Conservation (phyloP, 53 echinoderm and acorn worm genomes). For the Patiria pectinifera region DNA sequence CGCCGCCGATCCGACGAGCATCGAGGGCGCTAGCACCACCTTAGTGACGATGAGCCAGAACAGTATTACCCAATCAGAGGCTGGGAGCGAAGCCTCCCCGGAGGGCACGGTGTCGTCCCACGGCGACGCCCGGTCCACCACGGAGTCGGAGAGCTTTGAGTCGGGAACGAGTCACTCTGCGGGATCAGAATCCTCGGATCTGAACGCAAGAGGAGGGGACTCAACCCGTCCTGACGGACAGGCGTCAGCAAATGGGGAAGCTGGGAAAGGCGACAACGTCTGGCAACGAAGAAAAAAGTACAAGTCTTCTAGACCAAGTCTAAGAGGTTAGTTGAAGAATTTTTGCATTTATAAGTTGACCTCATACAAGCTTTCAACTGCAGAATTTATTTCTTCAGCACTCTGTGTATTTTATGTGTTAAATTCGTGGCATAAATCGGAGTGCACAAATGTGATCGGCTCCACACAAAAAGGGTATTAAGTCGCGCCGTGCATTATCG, state of each 20-base stretch:
- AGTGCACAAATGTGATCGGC: too few relatives aligned
- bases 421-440: neutral
- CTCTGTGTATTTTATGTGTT: too few relatives aligned
- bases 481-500: too few relatives aligned
- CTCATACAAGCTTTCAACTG: neutral
- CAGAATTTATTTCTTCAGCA: too few relatives aligned
- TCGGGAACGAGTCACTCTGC: slow-evolving; percentile 54
- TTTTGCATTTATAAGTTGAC: neutral
- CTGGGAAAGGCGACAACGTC: slow-evolving; percentile 39
- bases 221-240: slow-evolving; percentile 12
- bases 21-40: slow-evolving; percentile 25
- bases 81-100: slow-evolving; percentile 17
- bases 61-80: slow-evolving; percentile 38
- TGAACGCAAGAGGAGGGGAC: slow-evolving; percentile 17
- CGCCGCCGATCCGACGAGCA: neutral
- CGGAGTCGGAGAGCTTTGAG: slow-evolving; percentile 54
- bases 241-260: slow-evolving; percentile 33
- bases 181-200: slow-evolving; percentile 48
- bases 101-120: slow-evolving; percentile 32
- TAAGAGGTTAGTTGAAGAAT: slow-evolving; percentile 65
- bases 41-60: neutral
- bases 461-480: too few relatives aligned
- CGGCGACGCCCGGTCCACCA: slow-evolving; percentile 23
- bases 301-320: slow-evolving; percentile 73
- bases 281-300: slow-evolving; percentile 74